Base-by-base conservation (phyloP, 1,140 invertebrate species). In the Panagrolaimus sp. region DNA sequence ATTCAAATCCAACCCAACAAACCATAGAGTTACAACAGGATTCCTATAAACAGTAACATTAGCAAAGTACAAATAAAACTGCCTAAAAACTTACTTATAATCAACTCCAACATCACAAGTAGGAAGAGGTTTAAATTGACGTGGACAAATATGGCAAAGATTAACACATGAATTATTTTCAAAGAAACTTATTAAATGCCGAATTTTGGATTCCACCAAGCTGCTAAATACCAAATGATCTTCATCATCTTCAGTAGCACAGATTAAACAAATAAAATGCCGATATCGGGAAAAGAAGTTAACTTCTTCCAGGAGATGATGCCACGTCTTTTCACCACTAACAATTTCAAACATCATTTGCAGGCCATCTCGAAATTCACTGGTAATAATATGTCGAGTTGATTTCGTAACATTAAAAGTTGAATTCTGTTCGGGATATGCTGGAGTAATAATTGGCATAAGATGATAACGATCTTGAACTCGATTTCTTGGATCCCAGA, bases 371-470 rank as follows among this genome's bases (percentile, higher is more conserved):
- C 85, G 89, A 78, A 98, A 95, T 82, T 95, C 92, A 71, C 94
- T 91, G 83, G 91, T 90, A 86, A 99, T 96, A 70, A 98, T 91
- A 12, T 90, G 89, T 78, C 91, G 86, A 0, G 94, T 98, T 1
- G 94, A 96, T 15, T 88, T 88, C 0, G 93, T 95, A 1, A 98
- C 96, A 81, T 99, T 99, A 83, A 95, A 98, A 9, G 96, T 98
- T 2, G 94, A 97, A 86, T 99, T 99, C 86, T 99, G 96, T 85
- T 98, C 94, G 8, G 96, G 96, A 86, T 97, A 99, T 5, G 94
- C 94, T 3, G 96, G 96, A 0, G 96, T 99, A 69, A 99, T 98
- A 73, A 99, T 98, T 0, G 96, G 96, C 96, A 99, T 98, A 68
- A 98, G 84, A 86, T 99, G 96, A 86, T 90, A 80, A n/a, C 75